phyloP scores from a whole-genome alignment of 1,140 invertebrate genomes.

The Atta colombica region DNA sequence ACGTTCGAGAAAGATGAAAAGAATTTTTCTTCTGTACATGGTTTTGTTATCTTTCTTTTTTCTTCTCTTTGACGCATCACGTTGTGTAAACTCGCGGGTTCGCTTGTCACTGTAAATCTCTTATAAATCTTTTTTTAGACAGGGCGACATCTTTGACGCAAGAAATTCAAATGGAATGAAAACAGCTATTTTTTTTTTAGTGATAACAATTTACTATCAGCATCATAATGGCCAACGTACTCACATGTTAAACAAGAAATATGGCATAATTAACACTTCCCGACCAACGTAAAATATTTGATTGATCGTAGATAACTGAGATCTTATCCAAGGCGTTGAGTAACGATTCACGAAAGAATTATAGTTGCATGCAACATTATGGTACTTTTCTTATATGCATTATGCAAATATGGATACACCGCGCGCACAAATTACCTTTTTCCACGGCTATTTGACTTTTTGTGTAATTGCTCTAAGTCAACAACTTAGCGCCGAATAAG shows the following conservation, averaged over 20 bases:
- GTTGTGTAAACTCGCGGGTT: background rate
- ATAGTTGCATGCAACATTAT: constrained; percentile 48
- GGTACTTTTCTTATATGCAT: constrained; percentile 42
- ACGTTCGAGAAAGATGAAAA: constrained; percentile 60
- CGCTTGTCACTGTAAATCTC: constrained; percentile 30
- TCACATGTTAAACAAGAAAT: constrained; percentile 6
- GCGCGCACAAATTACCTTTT: constrained; percentile 52
- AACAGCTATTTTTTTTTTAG: background rate
- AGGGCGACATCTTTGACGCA: background rate
- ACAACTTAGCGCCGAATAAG: constrained; percentile 50
- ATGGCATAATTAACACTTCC: constrained; percentile 45
- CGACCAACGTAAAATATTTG: constrained; percentile 34
- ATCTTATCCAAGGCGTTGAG: constrained; percentile 55
- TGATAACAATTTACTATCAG: constrained; percentile 23
- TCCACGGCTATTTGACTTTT: constrained; percentile 54
- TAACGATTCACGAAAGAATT: constrained; percentile 60
- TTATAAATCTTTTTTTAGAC: constrained; percentile 48
- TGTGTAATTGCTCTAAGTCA: constrained; percentile 51
- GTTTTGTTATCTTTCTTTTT: background rate
- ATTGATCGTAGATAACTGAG: constrained; percentile 46
- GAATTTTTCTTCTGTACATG: constrained; percentile 19
- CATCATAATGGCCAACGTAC: background rate
- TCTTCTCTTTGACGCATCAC: background rate
- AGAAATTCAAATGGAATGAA: constrained; percentile 27
- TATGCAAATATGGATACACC: constrained; percentile 53